These are phyloP conservation scores for Volucella inflata DNA, from an alignment of 2,888 invertebrate species.

Conservation along the genomic window DNA sequence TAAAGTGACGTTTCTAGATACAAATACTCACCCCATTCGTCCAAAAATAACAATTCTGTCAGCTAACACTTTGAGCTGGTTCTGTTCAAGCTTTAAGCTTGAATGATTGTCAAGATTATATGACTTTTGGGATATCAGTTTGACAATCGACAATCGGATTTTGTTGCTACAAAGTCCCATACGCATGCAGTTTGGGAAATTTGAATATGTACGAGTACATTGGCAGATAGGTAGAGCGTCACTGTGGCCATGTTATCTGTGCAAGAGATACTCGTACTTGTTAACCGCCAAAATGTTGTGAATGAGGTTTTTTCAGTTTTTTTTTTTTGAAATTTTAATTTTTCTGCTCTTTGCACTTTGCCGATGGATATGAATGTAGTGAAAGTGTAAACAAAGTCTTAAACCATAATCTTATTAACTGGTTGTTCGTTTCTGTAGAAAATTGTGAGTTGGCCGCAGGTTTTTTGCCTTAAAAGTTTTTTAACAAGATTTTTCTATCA, in stretches of 20 bases:
- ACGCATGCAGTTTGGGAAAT: background rate
- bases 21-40: background rate
- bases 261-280: background rate
- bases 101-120: constrained; percentile 1
- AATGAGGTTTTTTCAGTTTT: background rate
- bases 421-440: constrained; percentile 2
- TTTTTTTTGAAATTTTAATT: no score
- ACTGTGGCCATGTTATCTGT: background rate
- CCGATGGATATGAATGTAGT: background rate
- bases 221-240: background rate
- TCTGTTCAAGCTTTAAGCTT: background rate
- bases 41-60: background rate
- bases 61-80: background rate
- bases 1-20: background rate
- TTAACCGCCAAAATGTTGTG: background rate
- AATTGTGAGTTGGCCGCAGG: constrained; percentile 3
- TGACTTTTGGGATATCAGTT: background rate
- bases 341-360: constrained; percentile 3
- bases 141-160: no score
- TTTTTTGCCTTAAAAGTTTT: background rate
- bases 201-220: no score
- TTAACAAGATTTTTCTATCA: constrained; percentile 11
- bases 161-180: background rate
- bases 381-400: constrained; percentile 35
- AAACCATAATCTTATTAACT: constrained; percentile 13